These are phyloP conservation scores for Nomada ferruginata DNA, from an alignment of 2,888 invertebrate species.

Conservation along the genomic window DNA sequence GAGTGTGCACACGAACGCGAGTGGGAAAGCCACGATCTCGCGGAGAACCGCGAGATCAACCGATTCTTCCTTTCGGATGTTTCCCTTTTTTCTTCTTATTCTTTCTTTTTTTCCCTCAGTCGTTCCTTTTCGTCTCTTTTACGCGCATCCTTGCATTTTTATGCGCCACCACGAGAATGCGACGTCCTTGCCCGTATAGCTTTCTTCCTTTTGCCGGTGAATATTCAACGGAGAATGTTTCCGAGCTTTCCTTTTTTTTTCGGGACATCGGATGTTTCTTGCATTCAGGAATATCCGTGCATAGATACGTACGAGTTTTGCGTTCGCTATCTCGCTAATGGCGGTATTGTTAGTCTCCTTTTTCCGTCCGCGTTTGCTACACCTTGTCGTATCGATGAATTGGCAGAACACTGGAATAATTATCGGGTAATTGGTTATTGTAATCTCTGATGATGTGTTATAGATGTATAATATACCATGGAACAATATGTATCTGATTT, in stretches of 20 bases:
- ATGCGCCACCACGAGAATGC: constrained; percentile 21
- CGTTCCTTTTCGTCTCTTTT: constrained; percentile 16
- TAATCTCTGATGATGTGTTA: too few relatives aligned
- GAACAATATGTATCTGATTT: too few relatives aligned
- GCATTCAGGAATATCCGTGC: not conserved
- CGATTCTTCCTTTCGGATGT: constrained; percentile 48
- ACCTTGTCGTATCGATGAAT: too few relatives aligned
- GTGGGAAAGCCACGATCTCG: constrained; percentile 61
- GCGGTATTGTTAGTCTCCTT: too few relatives aligned
- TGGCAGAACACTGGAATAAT: too few relatives aligned
- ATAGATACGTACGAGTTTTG: not conserved
- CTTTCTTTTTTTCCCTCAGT: not conserved
- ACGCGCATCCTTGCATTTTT: constrained; percentile 51
- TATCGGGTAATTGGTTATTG: too few relatives aligned
- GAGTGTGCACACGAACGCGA: constrained; percentile 11
- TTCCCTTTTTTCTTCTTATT: not conserved
- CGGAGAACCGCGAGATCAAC: constrained; percentile 54
- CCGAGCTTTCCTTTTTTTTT: constrained; percentile 3
- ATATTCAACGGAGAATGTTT: constrained; percentile 31
- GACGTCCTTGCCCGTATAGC: constrained; percentile 5
- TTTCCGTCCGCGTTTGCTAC: too few relatives aligned
- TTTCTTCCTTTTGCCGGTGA: constrained; percentile 19
- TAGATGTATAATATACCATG: too few relatives aligned
- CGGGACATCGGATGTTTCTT: constrained; percentile 1
- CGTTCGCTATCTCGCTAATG: too few relatives aligned